phyloP scores from a whole-genome alignment of 2,113 vertebrate genomes.

The Mus pahari region DNA sequence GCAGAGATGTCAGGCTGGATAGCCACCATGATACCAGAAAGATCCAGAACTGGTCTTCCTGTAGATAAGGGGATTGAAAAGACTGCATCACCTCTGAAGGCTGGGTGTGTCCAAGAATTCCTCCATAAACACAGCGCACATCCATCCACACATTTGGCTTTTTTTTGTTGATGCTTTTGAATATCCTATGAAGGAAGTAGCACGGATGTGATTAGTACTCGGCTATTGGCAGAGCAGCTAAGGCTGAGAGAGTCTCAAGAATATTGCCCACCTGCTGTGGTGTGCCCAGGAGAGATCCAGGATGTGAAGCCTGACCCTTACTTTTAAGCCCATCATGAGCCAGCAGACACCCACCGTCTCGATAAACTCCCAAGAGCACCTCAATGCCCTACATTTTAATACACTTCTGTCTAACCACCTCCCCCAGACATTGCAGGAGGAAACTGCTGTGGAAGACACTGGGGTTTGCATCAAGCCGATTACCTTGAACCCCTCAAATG shows the following conservation, averaged over 20 bases:
- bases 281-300: neutral
- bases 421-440: neutral
- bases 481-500: neutral
- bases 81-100: neutral
- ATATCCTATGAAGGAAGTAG: too few species aligned
- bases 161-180: neutral
- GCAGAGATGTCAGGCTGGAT: neutral
- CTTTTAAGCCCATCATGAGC: neutral
- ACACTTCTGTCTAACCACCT: neutral
- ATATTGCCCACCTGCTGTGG: neutral
- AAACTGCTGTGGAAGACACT: fast-evolving
- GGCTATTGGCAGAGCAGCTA: neutral
- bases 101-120: neutral
- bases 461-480: neutral
- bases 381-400: neutral
- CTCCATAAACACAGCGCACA: neutral
- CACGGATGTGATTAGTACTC: neutral
- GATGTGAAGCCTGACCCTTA: too few species aligned
- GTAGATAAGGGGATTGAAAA: fast-evolving
- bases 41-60: neutral
- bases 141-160: neutral
- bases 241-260: neutral
- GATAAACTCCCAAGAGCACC: neutral
- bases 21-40: neutral
- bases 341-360: fast-evolving